Base-by-base conservation (phyloP, 1,140 invertebrate genomes). In the Oncopodura yosiiana region DNA sequence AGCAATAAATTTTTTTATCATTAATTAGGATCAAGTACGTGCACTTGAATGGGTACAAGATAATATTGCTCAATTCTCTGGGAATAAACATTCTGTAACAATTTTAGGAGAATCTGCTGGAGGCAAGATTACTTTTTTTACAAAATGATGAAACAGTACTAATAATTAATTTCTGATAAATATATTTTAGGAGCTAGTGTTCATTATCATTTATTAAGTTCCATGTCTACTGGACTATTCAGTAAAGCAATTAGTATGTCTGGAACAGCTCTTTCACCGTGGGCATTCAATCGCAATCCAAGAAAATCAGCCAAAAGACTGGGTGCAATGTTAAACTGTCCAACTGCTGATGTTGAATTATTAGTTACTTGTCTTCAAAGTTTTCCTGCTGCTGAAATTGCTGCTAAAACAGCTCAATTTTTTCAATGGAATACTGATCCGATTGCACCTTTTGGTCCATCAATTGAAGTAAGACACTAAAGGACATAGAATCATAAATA, bases 21-120 rank as follows among this genome's bases (percentile, higher is more conserved):
- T 53, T 49, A 49, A 14, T 58, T 58, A 29, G 43, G 26, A 45
- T 29, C 43, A 45, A 29, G 9, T 45, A 9, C 12, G 23, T 3
- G 50, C 30, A 5, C 26, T 58, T 9, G 37, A 58, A 44, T 58
- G 56, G 56, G 36, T 95, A 30, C 81, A 83, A 66, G 81, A 91
- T 68, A 86, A 94, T 74, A 83, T 87, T 58, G 77, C 74, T 27
- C 78, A 82, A 65, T 81, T 98, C 66, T 87, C 89, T 14, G 94
- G 94, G 0, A 84, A 95, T 73, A 79, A 83, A 1, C 61, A 73
- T 11, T 77, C 74, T 0, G 84, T 98, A 2, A 97, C 94, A 0
- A 68, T 98, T 14, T 82, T 96, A 72, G 93, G 93, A 30, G 56
- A 61, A 39, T 48, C 26, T 41, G 44, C 51, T 23, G 60, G 46